Percentiles rank a stretch among this genome's conserved stretches.
These are phyloP conservation scores for Cyphomyrmex costatus DNA, from an alignment of 1,140 invertebrate species.

Conservation along the genomic window DNA sequence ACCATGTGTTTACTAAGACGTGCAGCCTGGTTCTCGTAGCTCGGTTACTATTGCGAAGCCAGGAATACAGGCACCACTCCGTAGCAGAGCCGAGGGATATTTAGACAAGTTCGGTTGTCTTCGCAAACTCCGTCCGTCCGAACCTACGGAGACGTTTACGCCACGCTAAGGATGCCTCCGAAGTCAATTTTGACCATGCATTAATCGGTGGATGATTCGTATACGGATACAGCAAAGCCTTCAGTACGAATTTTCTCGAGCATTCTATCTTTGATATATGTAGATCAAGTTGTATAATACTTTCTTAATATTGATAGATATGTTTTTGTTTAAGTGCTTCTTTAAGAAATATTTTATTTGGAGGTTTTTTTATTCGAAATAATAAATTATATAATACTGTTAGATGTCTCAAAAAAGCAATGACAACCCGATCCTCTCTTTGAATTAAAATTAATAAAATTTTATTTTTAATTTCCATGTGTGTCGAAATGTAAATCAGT, in stretches of 20 bases:
- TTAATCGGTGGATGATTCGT: neutral
- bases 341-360: neutral
- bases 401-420: too few species aligned
- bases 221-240: neutral
- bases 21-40: slow-evolving; percentile 10
- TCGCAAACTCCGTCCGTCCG: slow-evolving; percentile 52
- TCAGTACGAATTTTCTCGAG: neutral
- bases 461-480: too few species aligned
- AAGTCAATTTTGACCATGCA: slow-evolving; percentile 45
- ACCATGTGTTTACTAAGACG: slow-evolving; percentile 39
- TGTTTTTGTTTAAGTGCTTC: neutral
- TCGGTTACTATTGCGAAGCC: neutral
- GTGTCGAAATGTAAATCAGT: too few species aligned
- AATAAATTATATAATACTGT: neutral
- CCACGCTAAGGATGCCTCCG: slow-evolving; percentile 26
- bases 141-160: slow-evolving; percentile 49
- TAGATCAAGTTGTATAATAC: neutral
- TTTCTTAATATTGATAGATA: neutral
- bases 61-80: slow-evolving; percentile 13
- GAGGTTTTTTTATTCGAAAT: neutral
- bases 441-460: too few species aligned
- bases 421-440: too few species aligned
- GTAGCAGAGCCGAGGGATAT: slow-evolving; percentile 41
- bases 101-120: slow-evolving; percentile 54
- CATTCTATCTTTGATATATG: neutral